Conservation (phyloP, 2,888 invertebrate genomes). For the Drosophila meridionalis region DNA sequence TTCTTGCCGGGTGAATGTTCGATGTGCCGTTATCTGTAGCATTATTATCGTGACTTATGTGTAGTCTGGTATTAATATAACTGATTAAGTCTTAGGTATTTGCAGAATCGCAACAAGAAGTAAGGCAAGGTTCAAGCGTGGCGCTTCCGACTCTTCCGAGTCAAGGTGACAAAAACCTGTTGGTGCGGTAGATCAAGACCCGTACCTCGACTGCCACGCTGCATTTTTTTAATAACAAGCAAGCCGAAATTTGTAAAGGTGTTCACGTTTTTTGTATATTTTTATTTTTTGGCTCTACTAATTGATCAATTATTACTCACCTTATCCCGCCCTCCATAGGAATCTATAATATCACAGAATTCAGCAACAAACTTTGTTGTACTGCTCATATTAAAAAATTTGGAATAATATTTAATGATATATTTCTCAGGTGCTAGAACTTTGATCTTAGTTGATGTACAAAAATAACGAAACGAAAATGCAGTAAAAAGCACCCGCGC, state of each 20-base stretch:
- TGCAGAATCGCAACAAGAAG: slow-evolving; percentile 43
- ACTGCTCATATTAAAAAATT: slow-evolving; percentile 59
- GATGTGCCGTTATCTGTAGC: slow-evolving; percentile 26
- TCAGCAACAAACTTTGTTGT: slow-evolving; percentile 85
- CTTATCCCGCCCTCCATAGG: slow-evolving; percentile 95
- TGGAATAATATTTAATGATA: not conserved
- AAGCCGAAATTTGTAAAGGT: not conserved
- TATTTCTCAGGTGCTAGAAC: not conserved
- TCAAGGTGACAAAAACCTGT: slow-evolving; percentile 54
- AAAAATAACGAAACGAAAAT: slow-evolving; percentile 15
- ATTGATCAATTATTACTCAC: slow-evolving; percentile 84
- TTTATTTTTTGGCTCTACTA: not conserved
- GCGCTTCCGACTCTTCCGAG: slow-evolving; percentile 37
- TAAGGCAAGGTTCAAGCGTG: slow-evolving; percentile 61
- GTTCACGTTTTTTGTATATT: not conserved
- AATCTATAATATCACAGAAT: slow-evolving; percentile 90
- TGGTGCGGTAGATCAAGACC: slow-evolving; percentile 23
- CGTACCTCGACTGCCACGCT: slow-evolving; percentile 52
- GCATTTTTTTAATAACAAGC: slow-evolving; percentile 26
- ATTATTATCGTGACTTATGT: slow-evolving; percentile 65
- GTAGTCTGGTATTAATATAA: not conserved
- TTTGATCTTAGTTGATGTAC: not conserved
- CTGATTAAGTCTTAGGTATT: slow-evolving; percentile 55
- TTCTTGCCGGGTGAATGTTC: slow-evolving; percentile 35
- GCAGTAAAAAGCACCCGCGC: slow-evolving; percentile 32